phyloP scores from a whole-genome alignment of 2,797 vertebrate species.

The Pristis pectinata region DNA sequence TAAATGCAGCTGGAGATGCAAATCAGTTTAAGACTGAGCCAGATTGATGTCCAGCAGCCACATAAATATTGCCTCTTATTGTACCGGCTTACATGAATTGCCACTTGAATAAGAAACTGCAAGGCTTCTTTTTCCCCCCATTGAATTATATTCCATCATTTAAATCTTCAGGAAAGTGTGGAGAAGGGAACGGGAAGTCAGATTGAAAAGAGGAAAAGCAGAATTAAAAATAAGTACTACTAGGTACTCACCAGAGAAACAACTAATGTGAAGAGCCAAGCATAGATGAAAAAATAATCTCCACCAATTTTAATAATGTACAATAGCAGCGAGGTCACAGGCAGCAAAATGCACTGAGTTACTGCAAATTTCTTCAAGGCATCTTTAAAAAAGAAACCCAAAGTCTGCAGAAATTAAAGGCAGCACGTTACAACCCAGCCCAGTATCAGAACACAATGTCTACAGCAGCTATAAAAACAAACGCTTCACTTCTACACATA shows the following conservation, averaged over 20 bases:
- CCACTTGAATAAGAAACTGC: not conserved
- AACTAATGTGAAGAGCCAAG: conserved; percentile 90
- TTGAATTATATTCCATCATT: not conserved
- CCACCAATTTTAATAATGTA: conserved; percentile 98
- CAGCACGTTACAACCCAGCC: not conserved
- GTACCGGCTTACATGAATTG: not conserved
- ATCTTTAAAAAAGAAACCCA: conserved; percentile 94
- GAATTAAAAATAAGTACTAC: not conserved
- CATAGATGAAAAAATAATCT: conserved; percentile 98
- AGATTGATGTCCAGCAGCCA: not conserved
- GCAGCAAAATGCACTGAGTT: conserved; percentile 93
- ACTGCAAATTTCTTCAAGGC: conserved; percentile 92
- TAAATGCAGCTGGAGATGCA: not conserved
- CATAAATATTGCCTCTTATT: not conserved
- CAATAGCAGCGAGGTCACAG: conserved; percentile 90
- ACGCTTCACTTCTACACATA: not conserved
- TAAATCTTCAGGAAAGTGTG: not conserved
- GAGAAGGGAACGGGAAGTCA: not conserved
- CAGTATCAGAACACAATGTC: not conserved
- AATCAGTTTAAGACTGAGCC: too few relatives aligned
- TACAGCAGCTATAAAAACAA: not conserved
- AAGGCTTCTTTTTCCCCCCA: not conserved
- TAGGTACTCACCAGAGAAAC: conserved; percentile 84
- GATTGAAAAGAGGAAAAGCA: not conserved
- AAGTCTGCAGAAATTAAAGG: conserved; percentile 60